Evolutionary conservation across 2,113 vertebrate species (phyloP).

Genomic region (Dermatemys mawii): DNA sequence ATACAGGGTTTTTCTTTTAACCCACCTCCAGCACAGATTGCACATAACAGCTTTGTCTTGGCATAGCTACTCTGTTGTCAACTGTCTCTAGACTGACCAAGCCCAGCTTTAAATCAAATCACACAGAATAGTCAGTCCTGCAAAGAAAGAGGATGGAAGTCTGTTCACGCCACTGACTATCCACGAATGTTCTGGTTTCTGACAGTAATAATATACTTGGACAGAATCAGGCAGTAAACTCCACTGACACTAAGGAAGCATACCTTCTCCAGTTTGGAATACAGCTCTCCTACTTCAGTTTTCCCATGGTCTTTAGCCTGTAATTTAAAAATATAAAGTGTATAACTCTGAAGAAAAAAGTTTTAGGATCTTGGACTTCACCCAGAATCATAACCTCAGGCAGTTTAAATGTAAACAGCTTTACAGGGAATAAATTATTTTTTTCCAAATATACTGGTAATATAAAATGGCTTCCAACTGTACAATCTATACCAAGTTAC

Average conservation of each 20-base stretch:
- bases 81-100: background rate
- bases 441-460: background rate
- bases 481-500: background rate
- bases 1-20: background rate
- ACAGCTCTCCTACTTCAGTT: conserved; percentile 89
- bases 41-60: background rate
- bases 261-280: conserved; percentile 95
- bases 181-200: background rate
- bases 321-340: conserved; percentile 67
- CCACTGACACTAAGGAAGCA: background rate
- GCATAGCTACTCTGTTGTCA: background rate
- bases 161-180: background rate
- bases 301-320: conserved; percentile 97
- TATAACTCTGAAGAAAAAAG: conserved; percentile 14
- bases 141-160: background rate
- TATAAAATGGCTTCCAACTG: background rate
- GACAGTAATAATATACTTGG: background rate
- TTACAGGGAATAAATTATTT: background rate
- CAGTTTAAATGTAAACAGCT: conserved; percentile 6
- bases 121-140: background rate
- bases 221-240: background rate
- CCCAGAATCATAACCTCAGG: background rate
- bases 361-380: background rate
- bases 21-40: background rate
- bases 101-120: background rate